Evolutionary conservation across 2,797 vertebrate species (phyloP).

Genomic region (Oryzias sinensis): DNA sequence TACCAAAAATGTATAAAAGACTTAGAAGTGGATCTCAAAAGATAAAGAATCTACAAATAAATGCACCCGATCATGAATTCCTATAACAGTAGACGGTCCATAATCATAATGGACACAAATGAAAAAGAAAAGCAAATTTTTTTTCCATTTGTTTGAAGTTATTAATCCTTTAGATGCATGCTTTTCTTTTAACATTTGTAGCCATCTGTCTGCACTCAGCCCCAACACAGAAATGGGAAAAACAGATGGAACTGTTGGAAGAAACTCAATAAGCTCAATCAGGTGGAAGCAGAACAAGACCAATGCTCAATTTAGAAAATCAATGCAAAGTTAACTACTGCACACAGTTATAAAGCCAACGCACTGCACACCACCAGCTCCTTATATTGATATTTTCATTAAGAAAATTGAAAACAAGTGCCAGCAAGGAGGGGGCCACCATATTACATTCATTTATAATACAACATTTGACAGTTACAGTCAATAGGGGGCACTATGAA

Average conservation of each 20-base stretch:
- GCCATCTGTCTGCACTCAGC: background rate
- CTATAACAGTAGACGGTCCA: too few species aligned
- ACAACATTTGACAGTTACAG: background rate
- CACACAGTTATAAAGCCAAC: background rate
- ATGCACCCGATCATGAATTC: too few species aligned
- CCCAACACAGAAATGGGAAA: constrained; percentile 3
- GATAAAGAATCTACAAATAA: too few species aligned
- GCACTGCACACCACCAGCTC: background rate
- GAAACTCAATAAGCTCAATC: constrained; percentile 31
- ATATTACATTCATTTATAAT: constrained; percentile 10
- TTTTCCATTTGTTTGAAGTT: background rate
- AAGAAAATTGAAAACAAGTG: constrained; percentile 1
- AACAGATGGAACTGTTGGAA: constrained; percentile 1
- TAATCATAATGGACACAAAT: too few species aligned
- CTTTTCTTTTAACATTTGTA: too few species aligned
- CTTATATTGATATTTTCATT: constrained; percentile 11
- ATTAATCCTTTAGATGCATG: too few species aligned
- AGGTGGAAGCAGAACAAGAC: constrained; percentile 19
- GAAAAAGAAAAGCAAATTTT: too few species aligned
- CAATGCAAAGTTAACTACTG: constrained; percentile 17
- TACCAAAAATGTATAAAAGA: too few species aligned
- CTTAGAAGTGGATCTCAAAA: too few species aligned
- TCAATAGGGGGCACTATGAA: background rate
- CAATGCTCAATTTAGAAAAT: constrained; percentile 27
- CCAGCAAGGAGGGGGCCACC: background rate